phyloP scores from a whole-genome alignment of 1,140 invertebrate species.

The Rhynchophorus ferrugineus region DNA sequence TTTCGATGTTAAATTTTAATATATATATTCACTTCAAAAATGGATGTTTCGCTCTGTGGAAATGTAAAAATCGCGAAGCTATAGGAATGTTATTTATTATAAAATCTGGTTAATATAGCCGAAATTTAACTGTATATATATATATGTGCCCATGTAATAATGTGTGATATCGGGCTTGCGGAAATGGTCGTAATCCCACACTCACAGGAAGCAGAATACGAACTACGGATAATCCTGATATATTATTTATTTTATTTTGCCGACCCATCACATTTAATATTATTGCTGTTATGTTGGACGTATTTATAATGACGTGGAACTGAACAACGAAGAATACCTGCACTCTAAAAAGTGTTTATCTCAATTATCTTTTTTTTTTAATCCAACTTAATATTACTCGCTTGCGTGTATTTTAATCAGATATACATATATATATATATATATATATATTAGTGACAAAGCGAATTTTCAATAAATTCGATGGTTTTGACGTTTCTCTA shows the following conservation, averaged over 20 bases:
- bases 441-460: no score
- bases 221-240: constrained; percentile 29
- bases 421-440: no score
- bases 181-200: constrained; percentile 30
- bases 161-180: constrained; percentile 22
- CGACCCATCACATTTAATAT: neutral
- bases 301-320: no score
- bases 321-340: no score
- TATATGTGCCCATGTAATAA: constrained; percentile 17
- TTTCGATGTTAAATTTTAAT: constrained; percentile 18
- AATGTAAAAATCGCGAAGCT: constrained; percentile 4
- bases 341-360: no score
- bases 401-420: no score
- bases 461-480: no score
- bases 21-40: constrained; percentile 1
- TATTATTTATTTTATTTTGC: constrained; percentile 22
- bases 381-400: no score
- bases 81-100: constrained; percentile 15
- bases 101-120: constrained; percentile 8
- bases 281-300: no score
- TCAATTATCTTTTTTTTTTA: no score
- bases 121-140: constrained; percentile 9
- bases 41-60: neutral
- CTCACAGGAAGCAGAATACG: constrained; percentile 28
- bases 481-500: no score